Percentiles rank a stretch among this genome's conserved stretches.
Evolutionary conservation across 2,888 invertebrate species (phyloP).

Genomic region (Eubasilissa splendida): DNA sequence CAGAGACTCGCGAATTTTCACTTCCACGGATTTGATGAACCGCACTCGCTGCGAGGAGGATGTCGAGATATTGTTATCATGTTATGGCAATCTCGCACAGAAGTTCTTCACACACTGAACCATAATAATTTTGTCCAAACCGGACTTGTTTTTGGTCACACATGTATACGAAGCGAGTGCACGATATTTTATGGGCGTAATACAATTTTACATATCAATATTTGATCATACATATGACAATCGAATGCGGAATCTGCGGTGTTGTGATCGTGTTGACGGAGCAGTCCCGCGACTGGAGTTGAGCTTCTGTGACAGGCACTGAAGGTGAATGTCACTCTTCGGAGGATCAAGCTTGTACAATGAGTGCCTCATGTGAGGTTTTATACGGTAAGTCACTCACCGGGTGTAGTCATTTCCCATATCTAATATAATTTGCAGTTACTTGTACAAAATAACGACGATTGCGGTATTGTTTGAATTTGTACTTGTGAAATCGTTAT

Average conservation of each 20-base stretch:
- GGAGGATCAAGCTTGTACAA: constrained; percentile 23
- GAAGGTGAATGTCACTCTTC: constrained; percentile 44
- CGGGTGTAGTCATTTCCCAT: constrained; percentile 11
- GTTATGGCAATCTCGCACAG: background rate
- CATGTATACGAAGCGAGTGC: background rate
- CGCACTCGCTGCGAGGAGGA: background rate
- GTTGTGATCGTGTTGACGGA: background rate
- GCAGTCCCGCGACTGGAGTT: background rate
- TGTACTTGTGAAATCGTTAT: too few relatives aligned
- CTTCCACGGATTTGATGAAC: background rate
- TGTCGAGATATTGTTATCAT: background rate
- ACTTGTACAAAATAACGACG: background rate
- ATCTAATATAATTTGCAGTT: constrained; percentile 9
- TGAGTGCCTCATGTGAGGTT: background rate
- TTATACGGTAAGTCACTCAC: constrained; percentile 13
- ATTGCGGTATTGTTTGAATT: too few relatives aligned
- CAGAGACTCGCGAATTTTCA: background rate
- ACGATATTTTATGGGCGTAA: background rate
- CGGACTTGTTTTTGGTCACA: background rate
- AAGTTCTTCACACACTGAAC: background rate
- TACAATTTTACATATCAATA: background rate
- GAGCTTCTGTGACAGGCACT: constrained; percentile 5
- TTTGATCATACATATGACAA: background rate
- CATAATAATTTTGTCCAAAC: background rate
- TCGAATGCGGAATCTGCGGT: background rate